phyloP scores from a whole-genome alignment of 2,888 invertebrate genomes.

The Disparrhopalites patrizii region DNA sequence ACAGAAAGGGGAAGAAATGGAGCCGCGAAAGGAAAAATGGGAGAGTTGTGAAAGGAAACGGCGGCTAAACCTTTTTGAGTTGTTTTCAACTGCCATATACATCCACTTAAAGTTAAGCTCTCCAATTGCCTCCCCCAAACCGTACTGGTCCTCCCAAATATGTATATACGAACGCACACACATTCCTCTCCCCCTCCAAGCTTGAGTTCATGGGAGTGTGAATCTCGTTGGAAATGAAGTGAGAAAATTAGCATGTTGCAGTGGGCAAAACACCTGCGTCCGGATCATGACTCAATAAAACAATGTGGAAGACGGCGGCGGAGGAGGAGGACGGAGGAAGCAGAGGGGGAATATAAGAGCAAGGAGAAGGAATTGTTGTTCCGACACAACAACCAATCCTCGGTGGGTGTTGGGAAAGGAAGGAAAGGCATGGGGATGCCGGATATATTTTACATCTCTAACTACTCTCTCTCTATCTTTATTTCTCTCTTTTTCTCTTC shows the following conservation, averaged over 20 bases:
- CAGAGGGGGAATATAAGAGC: background rate
- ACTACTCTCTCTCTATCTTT: too few species aligned
- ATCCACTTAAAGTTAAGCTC: background rate
- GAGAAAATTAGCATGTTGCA: conserved; percentile 35
- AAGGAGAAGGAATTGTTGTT: too few species aligned
- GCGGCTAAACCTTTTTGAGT: background rate
- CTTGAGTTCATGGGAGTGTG: conserved; percentile 27
- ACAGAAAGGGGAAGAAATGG: background rate
- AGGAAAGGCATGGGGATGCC: background rate
- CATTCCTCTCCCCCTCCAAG: background rate
- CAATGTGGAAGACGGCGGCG: background rate
- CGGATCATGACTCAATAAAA: conserved; percentile 29
- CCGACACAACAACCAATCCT: too few species aligned
- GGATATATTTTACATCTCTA: conserved; percentile 24
- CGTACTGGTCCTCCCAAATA: too few species aligned
- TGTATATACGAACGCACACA: background rate
- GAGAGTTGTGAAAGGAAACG: background rate
- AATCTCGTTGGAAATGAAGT: conserved; percentile 33
- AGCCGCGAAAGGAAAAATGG: too few species aligned
- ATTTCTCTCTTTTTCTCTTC: conserved; percentile 8
- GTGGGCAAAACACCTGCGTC: conserved; percentile 34
- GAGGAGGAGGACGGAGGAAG: background rate
- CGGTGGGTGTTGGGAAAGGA: background rate
- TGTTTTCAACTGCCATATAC: background rate
- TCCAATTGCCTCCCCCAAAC: too few species aligned